These are phyloP conservation scores for Lepidurus couesii DNA, from an alignment of 1,140 invertebrate species.

Conservation along the genomic window DNA sequence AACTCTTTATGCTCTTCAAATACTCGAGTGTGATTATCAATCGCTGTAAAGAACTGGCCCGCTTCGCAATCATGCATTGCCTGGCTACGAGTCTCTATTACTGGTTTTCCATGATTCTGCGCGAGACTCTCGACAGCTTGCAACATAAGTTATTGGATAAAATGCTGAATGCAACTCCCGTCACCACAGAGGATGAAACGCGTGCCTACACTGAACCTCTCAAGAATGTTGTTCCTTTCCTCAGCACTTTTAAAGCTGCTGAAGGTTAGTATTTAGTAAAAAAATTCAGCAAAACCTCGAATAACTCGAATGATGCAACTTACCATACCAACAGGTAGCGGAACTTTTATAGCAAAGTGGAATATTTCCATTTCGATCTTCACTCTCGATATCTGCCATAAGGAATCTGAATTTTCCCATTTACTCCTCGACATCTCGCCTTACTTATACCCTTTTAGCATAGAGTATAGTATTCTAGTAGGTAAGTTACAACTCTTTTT, in stretches of 20 bases:
- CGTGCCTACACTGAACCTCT: too few species aligned
- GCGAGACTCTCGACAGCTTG: constrained; percentile 56
- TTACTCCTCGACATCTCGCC: constrained; percentile 52
- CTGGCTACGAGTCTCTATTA: constrained; percentile 64
- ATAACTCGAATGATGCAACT: neutral
- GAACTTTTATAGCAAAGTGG: neutral
- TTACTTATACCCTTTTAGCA: constrained; percentile 66
- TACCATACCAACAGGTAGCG: neutral
- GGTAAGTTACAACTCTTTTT: constrained; percentile 46
- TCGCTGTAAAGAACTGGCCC: constrained; percentile 52
- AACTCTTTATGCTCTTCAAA: constrained; percentile 68
- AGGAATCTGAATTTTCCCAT: constrained; percentile 50
- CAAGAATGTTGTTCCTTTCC: too few species aligned
- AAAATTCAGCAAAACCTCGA: too few species aligned
- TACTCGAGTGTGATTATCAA: constrained; percentile 68
- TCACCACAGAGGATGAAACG: too few species aligned
- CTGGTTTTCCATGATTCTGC: constrained; percentile 64
- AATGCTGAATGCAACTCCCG: too few species aligned
- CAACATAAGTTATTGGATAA: constrained; percentile 31
- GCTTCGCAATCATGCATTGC: constrained; percentile 67
- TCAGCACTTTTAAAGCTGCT: too few species aligned
- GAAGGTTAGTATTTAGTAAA: too few species aligned
- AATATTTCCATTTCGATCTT: constrained; percentile 3
- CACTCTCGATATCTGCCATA: constrained; percentile 40
- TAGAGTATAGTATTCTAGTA: constrained; percentile 66